Evolutionary conservation across 2,113 vertebrate genomes (phyloP), one percentile per base, ranked within the genome.

Genomic region (Vidua chalybeata): DNA sequence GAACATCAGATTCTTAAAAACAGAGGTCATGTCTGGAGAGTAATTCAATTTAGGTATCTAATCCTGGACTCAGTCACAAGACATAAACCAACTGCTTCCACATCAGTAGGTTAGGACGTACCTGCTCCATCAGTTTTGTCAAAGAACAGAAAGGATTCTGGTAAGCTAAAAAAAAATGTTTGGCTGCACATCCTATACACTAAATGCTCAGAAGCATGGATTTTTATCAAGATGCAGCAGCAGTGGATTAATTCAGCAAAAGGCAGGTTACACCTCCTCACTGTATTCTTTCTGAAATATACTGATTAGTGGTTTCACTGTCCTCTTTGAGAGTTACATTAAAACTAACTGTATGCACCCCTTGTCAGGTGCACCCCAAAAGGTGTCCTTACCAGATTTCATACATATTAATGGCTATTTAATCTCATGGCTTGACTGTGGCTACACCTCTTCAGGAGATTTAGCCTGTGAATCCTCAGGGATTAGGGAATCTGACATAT

Each of bases 1-100:
- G 72, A 90, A 74, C 55, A 74, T 33, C 49, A 95, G 27, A 59
- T 69, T 87, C 90, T 80, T 78, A 39, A 74, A 95, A 96, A 85
- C 5, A 1, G 82, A 85, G 90, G 86, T 94, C 83, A 63, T 23
- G 39, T 77, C 92, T 95, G 51, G 48, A 90, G 86, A 93, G 35
- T 43, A 78, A 71, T 77, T 89, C 73, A 89, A 84, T 97, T 94
- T 90, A 88, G 9, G 1, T 54, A 77, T 67, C 51, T 71, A 67
- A 93, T 75, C 52, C 56, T n/a, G 51, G 61, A n/a, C 35, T 77
- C 59, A 55, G 58, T 43, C 46, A 77, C 35, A 86, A 69, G 28
- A 30, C 1, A 0, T 51, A 79, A 67, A 28, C 59, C 45, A 67
- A 71, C 16, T 43, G 11, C 85, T 92, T 31, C 64, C 72, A 43